Base-by-base conservation (phyloP, 1,140 invertebrate genomes). In the Zaprionus ornatus region DNA sequence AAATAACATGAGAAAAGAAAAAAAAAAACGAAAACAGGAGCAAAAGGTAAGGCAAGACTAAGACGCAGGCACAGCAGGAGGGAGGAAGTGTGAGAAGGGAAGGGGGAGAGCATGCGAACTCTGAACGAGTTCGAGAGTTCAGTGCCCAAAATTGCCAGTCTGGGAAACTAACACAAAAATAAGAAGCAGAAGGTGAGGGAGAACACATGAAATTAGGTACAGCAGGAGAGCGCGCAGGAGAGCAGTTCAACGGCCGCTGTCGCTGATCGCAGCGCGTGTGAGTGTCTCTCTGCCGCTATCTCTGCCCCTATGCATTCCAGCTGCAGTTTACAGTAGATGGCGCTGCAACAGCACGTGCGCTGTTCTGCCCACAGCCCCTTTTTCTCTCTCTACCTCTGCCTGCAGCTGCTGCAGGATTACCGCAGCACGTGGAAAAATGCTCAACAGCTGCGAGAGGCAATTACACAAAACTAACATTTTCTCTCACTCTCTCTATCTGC, bases 1-100 rank as follows among this genome's bases (percentile, higher is more conserved):
- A 87, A 87, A 88, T 80, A 83, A 83, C 55, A 77, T 50, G 19
- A 50, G 45, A 50, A 50, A 50, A 21, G 17, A 21, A 48, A 73
- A 50, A 7, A 60, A 55, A 62, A 21, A 62, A 63, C 32, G 71
- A 48, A 23, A 56, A 67, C 54, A 57, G 45, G 42, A 69, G 79
- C 27, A 65, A 50, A 70, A 73, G 74, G 32, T 50, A 21, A 62
- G 56, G 19, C 19, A 54, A 61, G 50, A 54, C 15, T 42, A 63
- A 45, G 29, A 67, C 60, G n/a, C 17, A 37, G 57, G 54, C 17
- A 70, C 69, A 59, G 64, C 48, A 57, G 32, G 27, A 48, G 15
- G 40, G 57, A 37, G 27, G 17, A 2, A 17, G 17, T 15, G 10
- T 29, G 59, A 52, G 37, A 48, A n/a, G 64, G 21, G 50, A 55